Conservation (phyloP, 2,888 invertebrate genomes). For the Chrysodeixis includens region DNA sequence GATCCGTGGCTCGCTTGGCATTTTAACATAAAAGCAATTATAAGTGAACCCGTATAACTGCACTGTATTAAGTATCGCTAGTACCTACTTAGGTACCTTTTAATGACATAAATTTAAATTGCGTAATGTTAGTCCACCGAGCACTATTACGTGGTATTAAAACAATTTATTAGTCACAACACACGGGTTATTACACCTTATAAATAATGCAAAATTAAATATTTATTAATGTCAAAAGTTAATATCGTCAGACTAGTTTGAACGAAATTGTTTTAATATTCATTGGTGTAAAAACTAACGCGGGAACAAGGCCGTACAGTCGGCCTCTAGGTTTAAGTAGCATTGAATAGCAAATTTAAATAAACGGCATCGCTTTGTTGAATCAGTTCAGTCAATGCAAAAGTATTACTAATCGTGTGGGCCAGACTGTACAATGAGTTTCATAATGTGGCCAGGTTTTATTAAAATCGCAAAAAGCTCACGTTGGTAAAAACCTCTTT, state of each 20-base stretch:
- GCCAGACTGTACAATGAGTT: constrained; percentile 15
- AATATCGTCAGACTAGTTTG: constrained; percentile 52
- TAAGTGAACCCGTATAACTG: not conserved
- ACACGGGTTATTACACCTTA: constrained; percentile 60
- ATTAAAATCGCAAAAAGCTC: constrained; percentile 53
- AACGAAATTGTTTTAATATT: constrained; percentile 36
- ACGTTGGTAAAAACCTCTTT: constrained; percentile 53
- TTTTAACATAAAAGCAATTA: constrained; percentile 8
- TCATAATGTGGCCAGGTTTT: constrained; percentile 19
- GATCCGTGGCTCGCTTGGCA: not conserved
- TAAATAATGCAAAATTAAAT: constrained; percentile 59
- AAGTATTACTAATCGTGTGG: not conserved
- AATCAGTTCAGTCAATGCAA: too few relatives aligned
- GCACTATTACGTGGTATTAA: constrained; percentile 16
- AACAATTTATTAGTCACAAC: constrained; percentile 51
- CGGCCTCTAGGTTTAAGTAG: not conserved
- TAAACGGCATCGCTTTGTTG: not conserved
- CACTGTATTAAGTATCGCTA: constrained; percentile 5
- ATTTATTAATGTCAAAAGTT: constrained; percentile 71
- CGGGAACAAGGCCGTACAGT: not conserved
- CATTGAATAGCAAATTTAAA: too few relatives aligned
- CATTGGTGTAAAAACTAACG: constrained; percentile 23
- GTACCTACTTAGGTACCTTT: not conserved
- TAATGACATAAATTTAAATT: constrained; percentile 20
- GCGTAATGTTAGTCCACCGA: constrained; percentile 17